phyloP scores from a whole-genome alignment of 2,888 invertebrate genomes.

The Lumbricus terrestris region DNA sequence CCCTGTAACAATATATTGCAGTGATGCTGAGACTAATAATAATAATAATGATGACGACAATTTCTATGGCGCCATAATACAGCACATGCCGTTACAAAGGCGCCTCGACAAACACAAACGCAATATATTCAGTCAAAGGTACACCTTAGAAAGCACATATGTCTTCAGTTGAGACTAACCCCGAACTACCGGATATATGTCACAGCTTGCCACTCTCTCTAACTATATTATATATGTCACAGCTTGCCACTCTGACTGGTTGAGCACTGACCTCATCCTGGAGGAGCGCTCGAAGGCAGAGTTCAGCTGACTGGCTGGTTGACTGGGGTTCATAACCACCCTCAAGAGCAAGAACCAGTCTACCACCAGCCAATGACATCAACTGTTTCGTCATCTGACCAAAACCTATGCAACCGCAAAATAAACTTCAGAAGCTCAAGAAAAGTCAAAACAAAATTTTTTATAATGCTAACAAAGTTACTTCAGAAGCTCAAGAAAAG shows the following conservation, averaged over 20 bases:
- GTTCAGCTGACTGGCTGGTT: slow-evolving; percentile 94
- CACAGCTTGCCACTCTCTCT: neutral
- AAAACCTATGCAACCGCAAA: slow-evolving; percentile 64
- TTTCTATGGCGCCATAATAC: no score
- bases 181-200: neutral
- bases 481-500: neutral
- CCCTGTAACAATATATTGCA: neutral
- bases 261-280: slow-evolving; percentile 68
- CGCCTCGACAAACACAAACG: no score
- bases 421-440: neutral
- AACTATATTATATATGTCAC: neutral
- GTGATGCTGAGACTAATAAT: neutral
- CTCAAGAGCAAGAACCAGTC: slow-evolving; percentile 86
- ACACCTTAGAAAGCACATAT: no score
- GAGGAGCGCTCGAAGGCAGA: slow-evolving; percentile 87
- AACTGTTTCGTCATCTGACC: slow-evolving; percentile 93
- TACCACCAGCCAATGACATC: slow-evolving; percentile 83
- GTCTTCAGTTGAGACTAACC: neutral
- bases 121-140: no score
- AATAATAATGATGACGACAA: no score
- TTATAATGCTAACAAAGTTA: no score
- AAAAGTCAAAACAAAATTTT: neutral
- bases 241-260: neutral
- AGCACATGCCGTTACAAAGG: no score
- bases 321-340: slow-evolving; percentile 95